These are phyloP conservation scores for Halocynthia roretzi DNA, from an alignment of 23 tunicate species.

Conservation along the genomic window DNA sequence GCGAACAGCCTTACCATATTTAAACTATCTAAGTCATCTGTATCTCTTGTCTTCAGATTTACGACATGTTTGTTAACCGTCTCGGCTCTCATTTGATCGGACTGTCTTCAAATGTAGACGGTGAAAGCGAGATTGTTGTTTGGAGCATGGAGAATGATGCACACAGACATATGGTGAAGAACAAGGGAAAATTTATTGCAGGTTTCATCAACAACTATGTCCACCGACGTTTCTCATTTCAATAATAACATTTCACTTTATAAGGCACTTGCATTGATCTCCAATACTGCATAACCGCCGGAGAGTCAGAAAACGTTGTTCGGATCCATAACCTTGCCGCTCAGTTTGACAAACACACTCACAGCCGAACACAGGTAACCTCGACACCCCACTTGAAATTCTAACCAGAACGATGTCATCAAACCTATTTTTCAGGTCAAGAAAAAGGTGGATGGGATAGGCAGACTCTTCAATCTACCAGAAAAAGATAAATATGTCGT, in stretches of 20 bases:
- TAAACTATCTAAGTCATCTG: too few species aligned
- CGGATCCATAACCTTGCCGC: slow-evolving; percentile 76
- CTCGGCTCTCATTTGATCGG: slow-evolving; percentile 84
- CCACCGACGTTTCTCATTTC: background rate
- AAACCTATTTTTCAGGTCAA: background rate
- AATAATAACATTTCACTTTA: background rate
- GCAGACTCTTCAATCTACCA: slow-evolving; percentile 8
- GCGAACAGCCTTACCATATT: too few species aligned
- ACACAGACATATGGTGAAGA: slow-evolving; percentile 61
- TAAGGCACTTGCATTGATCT: slow-evolving; percentile 73
- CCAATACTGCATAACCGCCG: slow-evolving; percentile 63
- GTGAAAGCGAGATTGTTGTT: slow-evolving; percentile 44
- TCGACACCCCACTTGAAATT: background rate
- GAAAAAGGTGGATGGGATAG: slow-evolving; percentile 26
- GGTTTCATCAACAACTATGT: background rate
- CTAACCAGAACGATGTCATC: background rate
- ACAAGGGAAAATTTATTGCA: background rate
- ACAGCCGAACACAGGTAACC: slow-evolving; percentile 56
- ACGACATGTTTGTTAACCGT: slow-evolving; percentile 62
- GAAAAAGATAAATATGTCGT: slow-evolving; percentile 66
- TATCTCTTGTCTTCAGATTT: slow-evolving; percentile 24
- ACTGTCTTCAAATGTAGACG: slow-evolving; percentile 25
- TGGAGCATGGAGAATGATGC: slow-evolving; percentile 76
- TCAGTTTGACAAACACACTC: slow-evolving; percentile 39
- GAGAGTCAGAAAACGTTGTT: slow-evolving; percentile 29